Evolutionary conservation across 2,113 vertebrate genomes (phyloP), one percentile per base, ranked within the genome.

Genomic region (Antechinus stuartii): DNA sequence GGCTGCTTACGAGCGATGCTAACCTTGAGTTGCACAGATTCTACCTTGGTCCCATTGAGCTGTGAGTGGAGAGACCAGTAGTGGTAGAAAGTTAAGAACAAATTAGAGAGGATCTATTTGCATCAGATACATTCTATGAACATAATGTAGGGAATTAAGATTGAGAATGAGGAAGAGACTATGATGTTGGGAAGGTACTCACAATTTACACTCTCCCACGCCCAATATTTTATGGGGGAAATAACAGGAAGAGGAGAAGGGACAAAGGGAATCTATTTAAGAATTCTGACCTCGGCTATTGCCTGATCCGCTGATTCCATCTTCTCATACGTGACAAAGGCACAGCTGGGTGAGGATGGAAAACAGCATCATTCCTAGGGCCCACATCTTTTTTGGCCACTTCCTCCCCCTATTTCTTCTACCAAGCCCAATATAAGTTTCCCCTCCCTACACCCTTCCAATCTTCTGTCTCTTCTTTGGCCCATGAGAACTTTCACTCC

Each of bases 1-100:
- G 99, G 99, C 98, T 99, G 99, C 94, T 99, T 99, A 92, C 99
- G 99, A 92, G 99, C 99, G 4, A 99, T 99, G 98, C 99, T 99
- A 97, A 99, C 99, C 98, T 99, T 99, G 95, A 99, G 98, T 95
- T 98, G 98, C 53, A 99, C 96, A 0, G 99, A 99, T 89, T 99
- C 99, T 92, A 99, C 99, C 0, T 98, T 98, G 68, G 97, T 98
- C 93, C 98, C 98, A 1, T 99, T 99, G 97, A 99, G 96, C 99
- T 99, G 97, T 11, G 46, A 93, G 24, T 68, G 97, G 50, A 96
- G 55, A 16, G 46, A 50, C 68, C 16, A 94, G 50, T 91, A 89
- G 84, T 7, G n/a, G 92, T 3, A 55, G 54, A 9, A 35, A 90
- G 91, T 97, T 92, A 96, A 26, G 92, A 42, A 57, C 54, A 93